These are phyloP conservation scores for Trichonephila clavata DNA, from an alignment of 1,140 invertebrate species.

Conservation along the genomic window DNA sequence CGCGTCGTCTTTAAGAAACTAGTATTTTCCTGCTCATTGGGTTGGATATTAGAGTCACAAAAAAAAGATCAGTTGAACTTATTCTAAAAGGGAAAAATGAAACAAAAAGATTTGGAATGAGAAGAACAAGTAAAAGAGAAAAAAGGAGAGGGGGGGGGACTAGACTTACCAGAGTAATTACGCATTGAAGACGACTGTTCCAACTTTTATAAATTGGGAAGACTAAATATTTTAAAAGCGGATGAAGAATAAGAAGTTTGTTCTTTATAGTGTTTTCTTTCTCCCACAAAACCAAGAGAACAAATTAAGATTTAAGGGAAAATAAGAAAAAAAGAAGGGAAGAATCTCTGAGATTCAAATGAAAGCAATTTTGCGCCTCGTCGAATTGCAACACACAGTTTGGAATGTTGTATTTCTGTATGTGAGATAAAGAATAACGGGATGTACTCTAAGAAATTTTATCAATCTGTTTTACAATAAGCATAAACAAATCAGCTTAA, in stretches of 20 bases:
- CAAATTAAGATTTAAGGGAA: slow-evolving; percentile 3
- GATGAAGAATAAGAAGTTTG: neutral
- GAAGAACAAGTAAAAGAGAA: neutral
- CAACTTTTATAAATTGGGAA: slow-evolving; percentile 12
- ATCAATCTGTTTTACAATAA: no score
- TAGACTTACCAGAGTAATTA: slow-evolving; percentile 14
- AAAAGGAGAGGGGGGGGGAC: neutral
- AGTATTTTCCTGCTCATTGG: slow-evolving; percentile 52
- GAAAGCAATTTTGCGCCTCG: slow-evolving; percentile 38
- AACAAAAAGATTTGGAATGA: neutral
- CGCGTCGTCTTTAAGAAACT: neutral
- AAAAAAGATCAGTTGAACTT: slow-evolving; percentile 3
- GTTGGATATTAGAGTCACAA: slow-evolving; percentile 35
- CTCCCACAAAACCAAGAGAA: neutral
- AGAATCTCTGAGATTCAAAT: neutral
- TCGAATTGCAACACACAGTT: neutral
- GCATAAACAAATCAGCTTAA: no score
- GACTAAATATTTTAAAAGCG: slow-evolving; percentile 38
- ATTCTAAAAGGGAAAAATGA: neutral
- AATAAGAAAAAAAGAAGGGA: neutral
- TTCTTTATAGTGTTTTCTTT: neutral
- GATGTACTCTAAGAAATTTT: no score
- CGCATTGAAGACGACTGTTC: neutral
- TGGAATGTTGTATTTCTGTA: no score
- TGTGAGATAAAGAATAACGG: no score